These are phyloP conservation scores for Ochotona curzoniae DNA, from an alignment of 2,113 vertebrate genomes.

Conservation along the genomic window DNA sequence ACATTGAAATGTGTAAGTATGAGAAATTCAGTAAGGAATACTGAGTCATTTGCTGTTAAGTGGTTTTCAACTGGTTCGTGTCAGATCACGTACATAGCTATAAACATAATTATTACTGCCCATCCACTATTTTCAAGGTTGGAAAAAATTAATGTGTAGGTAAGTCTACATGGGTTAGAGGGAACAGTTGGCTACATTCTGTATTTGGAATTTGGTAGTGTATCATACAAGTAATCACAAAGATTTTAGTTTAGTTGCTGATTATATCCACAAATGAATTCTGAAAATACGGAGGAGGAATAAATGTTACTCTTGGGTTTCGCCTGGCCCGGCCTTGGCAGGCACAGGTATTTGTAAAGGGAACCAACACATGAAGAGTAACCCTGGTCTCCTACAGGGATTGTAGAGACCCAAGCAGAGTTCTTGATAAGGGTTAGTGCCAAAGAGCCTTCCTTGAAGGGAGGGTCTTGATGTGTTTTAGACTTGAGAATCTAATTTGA, in stretches of 20 bases:
- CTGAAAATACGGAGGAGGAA: not conserved
- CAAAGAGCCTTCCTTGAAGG: not conserved
- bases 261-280: slow-evolving; percentile 8
- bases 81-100: not conserved
- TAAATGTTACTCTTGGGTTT: not conserved
- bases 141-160: not conserved
- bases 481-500: not conserved
- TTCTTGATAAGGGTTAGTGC: not conserved
- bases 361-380: no score
- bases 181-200: not conserved
- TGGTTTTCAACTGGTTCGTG: not conserved
- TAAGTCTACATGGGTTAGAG: not conserved
- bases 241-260: not conserved
- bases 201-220: not conserved
- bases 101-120: not conserved
- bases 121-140: not conserved
- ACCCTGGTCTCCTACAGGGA: no score
- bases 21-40: not conserved
- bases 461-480: not conserved
- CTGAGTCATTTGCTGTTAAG: not conserved
- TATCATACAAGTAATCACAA: not conserved
- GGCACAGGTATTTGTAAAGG: no score
- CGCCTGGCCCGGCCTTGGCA: no score
- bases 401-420: no score
- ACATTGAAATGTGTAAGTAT: slow-evolving; percentile 32